Evolutionary conservation across 2,888 invertebrate genomes (phyloP).

Genomic region (Quadroppia sp.): DNA sequence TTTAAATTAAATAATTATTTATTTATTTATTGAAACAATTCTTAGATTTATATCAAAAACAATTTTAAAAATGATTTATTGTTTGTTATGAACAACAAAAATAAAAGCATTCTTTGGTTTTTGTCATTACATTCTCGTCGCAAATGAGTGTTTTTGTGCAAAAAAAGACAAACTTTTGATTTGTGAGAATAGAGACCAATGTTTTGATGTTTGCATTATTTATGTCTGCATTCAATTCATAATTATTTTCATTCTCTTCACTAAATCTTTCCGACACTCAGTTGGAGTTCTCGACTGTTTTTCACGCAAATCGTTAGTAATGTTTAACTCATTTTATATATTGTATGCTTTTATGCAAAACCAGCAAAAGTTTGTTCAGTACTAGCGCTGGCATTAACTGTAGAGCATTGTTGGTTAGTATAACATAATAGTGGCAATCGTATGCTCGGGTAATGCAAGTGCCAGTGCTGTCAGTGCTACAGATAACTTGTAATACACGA

Average conservation of each 20-base stretch:
- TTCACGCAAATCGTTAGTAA: constrained; percentile 24
- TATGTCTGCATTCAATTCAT: constrained; percentile 4
- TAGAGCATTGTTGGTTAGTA: constrained; percentile 11
- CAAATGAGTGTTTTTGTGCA: not conserved
- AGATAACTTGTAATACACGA: constrained; percentile 34
- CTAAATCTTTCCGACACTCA: constrained; percentile 32
- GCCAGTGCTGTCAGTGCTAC: not conserved
- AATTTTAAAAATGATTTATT: not conserved
- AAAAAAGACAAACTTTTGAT: not conserved
- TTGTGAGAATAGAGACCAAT: not conserved
- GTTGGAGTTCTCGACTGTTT: constrained; percentile 18
- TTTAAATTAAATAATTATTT: constrained; percentile 11
- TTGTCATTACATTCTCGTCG: not conserved
- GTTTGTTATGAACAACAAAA: not conserved
- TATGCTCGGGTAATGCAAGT: not conserved
- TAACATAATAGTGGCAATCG: constrained; percentile 22
- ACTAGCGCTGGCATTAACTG: constrained; percentile 15
- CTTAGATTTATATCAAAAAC: not conserved
- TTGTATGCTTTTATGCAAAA: constrained; percentile 38
- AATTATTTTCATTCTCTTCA: constrained; percentile 24
- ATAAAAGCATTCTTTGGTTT: not conserved
- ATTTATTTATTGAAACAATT: not conserved
- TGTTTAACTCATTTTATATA: constrained; percentile 31
- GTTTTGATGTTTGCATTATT: not conserved
- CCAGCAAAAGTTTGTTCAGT: constrained; percentile 31